Base-by-base conservation (phyloP, 2,888 invertebrate genomes). In the Dioctria rufipes region DNA sequence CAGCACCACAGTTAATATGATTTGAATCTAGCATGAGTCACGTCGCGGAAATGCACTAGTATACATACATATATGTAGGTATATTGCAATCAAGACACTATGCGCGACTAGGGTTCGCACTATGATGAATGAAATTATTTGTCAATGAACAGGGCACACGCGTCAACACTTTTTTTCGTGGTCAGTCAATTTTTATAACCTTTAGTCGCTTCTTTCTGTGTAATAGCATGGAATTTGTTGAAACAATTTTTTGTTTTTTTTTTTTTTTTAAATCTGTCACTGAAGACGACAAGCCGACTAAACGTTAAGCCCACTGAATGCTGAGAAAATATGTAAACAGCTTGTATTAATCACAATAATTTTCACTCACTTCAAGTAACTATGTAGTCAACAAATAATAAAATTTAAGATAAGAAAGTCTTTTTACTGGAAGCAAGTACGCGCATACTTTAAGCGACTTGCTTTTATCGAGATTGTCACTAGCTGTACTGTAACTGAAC, bases 401-500 rank as follows among this genome's bases (percentile, higher is more conserved):
- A 25, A 25, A 25, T 25, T 25, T 25, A 54, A 54, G 54, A 54
- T 54, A 54, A 54, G 54, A 46, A 46, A 46, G 11, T 54, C 54
- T 54, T 54, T 54, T 54, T 3, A 8, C 11, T 54, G 25, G 25
- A 25, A 25, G 25, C 3, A 54, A 54, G 37, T 63, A 37, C 40
- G 60, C 60, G 63, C 4, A 25, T 63, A 2, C 4, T 13, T 6
- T 37, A 40, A 6, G 11, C 39, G 63, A 25, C 25, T 25, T 25
- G 25, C 25, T 25, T 25, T 25, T 25, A 25, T 25, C 25, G 25
- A 1, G 25, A 39, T 54, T 37, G 40, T 40, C 8, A 9, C 61
- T 61, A 39, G 39, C 13, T 75, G 60, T n/a, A 11, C 60, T 60
- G 73, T 63, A 37, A 40, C 40, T 63, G 13, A 63, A 25, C 60